Evolutionary conservation across 2,797 vertebrate genomes (phyloP), one percentile per base, ranked within the genome.

Genomic region (Lepilemur ruficaudatus): DNA sequence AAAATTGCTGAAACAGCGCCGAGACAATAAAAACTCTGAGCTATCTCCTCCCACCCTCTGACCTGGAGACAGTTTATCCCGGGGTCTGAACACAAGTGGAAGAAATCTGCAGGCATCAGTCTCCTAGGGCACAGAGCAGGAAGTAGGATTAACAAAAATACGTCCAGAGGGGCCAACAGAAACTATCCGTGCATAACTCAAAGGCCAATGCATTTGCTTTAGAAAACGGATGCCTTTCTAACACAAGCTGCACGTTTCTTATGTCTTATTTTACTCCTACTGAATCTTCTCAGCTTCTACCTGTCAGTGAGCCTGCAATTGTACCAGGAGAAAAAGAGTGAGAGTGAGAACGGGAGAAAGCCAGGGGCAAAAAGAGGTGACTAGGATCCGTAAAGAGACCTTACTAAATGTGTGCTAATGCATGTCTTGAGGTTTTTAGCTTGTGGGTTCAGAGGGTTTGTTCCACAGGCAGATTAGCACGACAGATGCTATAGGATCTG

Each of bases 361-460:
- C 11, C 17, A 13, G 2, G 0, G 28, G n/a, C 5, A 52, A 52
- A 46, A 41, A 14, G 13, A 46, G 52, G 50, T 3, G 7, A 17
- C 11, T 2, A 3, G 41, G 13, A 17, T 25, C 32, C 10, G 17
- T 30, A 11, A 69, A 10, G 46, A 38, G 43, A 57, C 30, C 5
- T 23, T 1, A 18, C 8, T 2, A 25, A 46, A 4, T 15, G 76
- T 41, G 6, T 1, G 6, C 13, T 2, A 70, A 18, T 48, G 52
- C 32, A 1, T 14, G 18, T 5, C 12, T 0, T 22, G 30, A 55
- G 59, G 23, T 18, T 32, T 12, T 22, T 13, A 6, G 2, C 17
- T 9, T n/a, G 25, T 18, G 20, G 13, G 43, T 9, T 14, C 4
- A 4, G 25, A 20, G 11, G 6, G 38, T 28, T 41, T 67, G 22